phyloP scores from a whole-genome alignment of 1,140 invertebrate genomes.

The Teleogryllus occipitalis region DNA sequence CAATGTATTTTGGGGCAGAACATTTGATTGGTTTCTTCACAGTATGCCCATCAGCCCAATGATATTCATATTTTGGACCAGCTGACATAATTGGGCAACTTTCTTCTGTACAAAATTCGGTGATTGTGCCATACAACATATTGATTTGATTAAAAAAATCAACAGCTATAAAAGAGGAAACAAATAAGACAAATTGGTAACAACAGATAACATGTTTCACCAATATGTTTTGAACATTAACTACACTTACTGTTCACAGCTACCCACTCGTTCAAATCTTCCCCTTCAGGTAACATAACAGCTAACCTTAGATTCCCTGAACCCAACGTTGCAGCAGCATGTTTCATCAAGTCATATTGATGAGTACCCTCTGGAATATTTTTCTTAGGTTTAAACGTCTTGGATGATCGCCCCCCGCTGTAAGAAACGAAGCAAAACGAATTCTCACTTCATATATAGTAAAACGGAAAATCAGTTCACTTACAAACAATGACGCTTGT shows the following conservation, averaged over 20 bases:
- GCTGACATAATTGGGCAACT: slow-evolving; percentile 96
- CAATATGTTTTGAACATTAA: not conserved
- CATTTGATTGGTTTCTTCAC: slow-evolving; percentile 99
- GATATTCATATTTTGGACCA: slow-evolving; percentile 98
- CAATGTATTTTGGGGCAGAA: slow-evolving; percentile 98
- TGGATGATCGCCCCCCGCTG: slow-evolving; percentile 76
- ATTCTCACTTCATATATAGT: not conserved
- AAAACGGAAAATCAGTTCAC: not conserved
- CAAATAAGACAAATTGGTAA: not conserved
- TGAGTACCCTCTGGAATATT: slow-evolving; percentile 98
- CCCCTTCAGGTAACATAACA: slow-evolving; percentile 95
- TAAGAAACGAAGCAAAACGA: not conserved
- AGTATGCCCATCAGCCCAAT: slow-evolving; percentile 98
- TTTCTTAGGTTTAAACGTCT: slow-evolving; percentile 98
- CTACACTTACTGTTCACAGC: slow-evolving; percentile 87
- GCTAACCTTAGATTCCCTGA: slow-evolving; percentile 93
- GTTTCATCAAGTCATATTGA: slow-evolving; percentile 99
- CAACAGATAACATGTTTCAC: too few relatives aligned
- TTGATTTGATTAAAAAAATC: slow-evolving; percentile 99
- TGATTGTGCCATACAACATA: slow-evolving; percentile 99
- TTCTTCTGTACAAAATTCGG: slow-evolving; percentile 97
- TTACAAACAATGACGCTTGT: not conserved
- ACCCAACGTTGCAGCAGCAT: slow-evolving; percentile 95
- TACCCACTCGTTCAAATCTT: slow-evolving; percentile 99
- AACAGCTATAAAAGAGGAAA: slow-evolving; percentile 64